Percentiles rank a stretch among this genome's conserved stretches.
Evolutionary conservation across 2,888 invertebrate species (phyloP).

Genomic region (Muschampia plurimacula): DNA sequence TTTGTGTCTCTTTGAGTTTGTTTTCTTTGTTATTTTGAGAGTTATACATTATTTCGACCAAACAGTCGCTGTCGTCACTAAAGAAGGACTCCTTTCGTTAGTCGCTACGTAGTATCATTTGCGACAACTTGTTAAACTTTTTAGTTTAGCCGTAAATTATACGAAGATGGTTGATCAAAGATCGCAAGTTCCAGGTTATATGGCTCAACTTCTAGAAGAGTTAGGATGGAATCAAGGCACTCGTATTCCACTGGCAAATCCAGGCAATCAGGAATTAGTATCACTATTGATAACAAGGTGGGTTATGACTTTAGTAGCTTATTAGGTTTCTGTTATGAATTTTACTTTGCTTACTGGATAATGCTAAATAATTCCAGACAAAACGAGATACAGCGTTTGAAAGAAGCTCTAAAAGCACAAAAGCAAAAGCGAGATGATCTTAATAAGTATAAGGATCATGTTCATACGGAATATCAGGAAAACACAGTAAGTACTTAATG

Average conservation of each 20-base stretch:
- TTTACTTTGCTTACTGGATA: not conserved
- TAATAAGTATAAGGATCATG: slow-evolving; percentile 73
- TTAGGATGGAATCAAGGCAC: slow-evolving; percentile 92
- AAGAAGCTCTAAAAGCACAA: slow-evolving; percentile 68
- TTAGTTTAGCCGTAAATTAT: slow-evolving; percentile 42
- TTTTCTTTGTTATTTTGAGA: slow-evolving; percentile 43
- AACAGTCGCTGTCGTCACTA: slow-evolving; percentile 44
- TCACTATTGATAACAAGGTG: slow-evolving; percentile 69
- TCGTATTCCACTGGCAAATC: slow-evolving; percentile 92
- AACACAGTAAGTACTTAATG: slow-evolving; percentile 67
- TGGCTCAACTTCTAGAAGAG: slow-evolving; percentile 88
- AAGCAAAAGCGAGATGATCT: slow-evolving; percentile 74
- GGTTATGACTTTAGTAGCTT: not conserved
- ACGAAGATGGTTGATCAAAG: slow-evolving; percentile 58
- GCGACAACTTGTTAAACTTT: not conserved
- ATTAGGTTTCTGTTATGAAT: not conserved
- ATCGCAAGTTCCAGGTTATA: slow-evolving; percentile 68
- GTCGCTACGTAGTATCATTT: not conserved
- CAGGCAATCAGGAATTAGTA: slow-evolving; percentile 86
- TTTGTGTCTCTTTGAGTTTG: not conserved
- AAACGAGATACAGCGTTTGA: slow-evolving; percentile 74
- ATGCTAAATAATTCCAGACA: slow-evolving; percentile 62
- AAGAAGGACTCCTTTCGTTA: not conserved
- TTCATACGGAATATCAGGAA: slow-evolving; percentile 78
- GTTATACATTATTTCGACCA: slow-evolving; percentile 52